A percentile compares a stretch with the other conserved stretches of the same genome.
Conservation (phyloP, 1,140 invertebrate genomes). For the Meteorus sp. region DNA sequence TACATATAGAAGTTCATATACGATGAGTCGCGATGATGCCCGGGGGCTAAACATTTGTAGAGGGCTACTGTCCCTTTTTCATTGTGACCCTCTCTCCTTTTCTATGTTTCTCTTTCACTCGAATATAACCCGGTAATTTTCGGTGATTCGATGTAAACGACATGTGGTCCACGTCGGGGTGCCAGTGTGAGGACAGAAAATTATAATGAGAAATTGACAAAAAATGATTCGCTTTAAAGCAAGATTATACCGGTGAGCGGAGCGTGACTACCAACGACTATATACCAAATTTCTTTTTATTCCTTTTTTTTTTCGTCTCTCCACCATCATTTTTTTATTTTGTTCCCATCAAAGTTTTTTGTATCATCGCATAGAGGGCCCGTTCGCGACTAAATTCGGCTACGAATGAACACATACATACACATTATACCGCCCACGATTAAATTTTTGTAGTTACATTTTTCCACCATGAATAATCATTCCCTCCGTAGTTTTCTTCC, state of each 20-base stretch:
- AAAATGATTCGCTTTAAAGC: slow-evolving; percentile 44
- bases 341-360: too few relatives aligned
- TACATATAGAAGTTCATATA: background rate
- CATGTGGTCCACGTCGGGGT: slow-evolving; percentile 39
- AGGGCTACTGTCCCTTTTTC: too few relatives aligned
- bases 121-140: slow-evolving; percentile 49
- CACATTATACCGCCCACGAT: too few relatives aligned
- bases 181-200: slow-evolving; percentile 37
- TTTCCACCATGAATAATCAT: too few relatives aligned
- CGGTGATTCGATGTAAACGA: slow-evolving; percentile 48
- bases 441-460: too few relatives aligned
- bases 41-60: background rate
- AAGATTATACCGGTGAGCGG: slow-evolving; percentile 29
- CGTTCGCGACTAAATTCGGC: too few relatives aligned
- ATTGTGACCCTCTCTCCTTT: background rate
- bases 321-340: slow-evolving; percentile 23
- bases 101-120: background rate
- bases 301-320: slow-evolving; percentile 3
- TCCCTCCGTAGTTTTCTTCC: too few relatives aligned
- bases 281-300: slow-evolving; percentile 42
- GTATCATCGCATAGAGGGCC: too few relatives aligned
- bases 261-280: slow-evolving; percentile 42
- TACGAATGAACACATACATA: too few relatives aligned
- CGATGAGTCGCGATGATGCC: background rate
- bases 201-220: slow-evolving; percentile 54